phyloP scores from a whole-genome alignment of 2,888 invertebrate genomes.

The Priocnemis perturbator region DNA sequence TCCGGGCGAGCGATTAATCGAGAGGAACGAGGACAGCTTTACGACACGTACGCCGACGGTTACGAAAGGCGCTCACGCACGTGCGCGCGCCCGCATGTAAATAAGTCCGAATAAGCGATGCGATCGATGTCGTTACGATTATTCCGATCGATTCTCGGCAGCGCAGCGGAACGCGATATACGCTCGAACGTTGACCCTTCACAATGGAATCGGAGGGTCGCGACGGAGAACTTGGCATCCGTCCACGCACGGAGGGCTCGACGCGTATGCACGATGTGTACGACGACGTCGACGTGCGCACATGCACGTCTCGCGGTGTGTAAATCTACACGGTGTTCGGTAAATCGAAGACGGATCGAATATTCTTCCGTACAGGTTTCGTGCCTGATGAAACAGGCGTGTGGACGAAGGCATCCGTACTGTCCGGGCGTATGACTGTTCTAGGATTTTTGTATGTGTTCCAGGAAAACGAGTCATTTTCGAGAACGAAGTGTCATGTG shows the following conservation, averaged over 20 bases:
- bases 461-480: too few species aligned
- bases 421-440: too few species aligned
- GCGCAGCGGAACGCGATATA: constrained; percentile 40
- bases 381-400: too few species aligned
- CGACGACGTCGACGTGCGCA: constrained; percentile 9
- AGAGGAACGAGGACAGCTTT: too few species aligned
- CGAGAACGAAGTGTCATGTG: too few species aligned
- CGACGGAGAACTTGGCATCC: constrained; percentile 50
- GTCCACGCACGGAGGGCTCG: constrained; percentile 38
- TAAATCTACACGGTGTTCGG: too few species aligned
- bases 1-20: too few species aligned
- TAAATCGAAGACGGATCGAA: too few species aligned
- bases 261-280: constrained; percentile 10
- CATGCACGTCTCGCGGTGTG: neutral
- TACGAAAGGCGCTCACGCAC: neutral
- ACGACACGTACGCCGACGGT: too few species aligned
- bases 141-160: constrained; percentile 29
- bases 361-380: too few species aligned
- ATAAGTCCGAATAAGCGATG: neutral
- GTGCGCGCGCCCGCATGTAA: constrained; percentile 7
- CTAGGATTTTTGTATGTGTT: too few species aligned
- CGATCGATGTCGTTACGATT: constrained; percentile 23
- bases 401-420: too few species aligned
- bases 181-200: constrained; percentile 51
- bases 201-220: constrained; percentile 52